Conservation (phyloP, 2,888 invertebrate species). For the Amphipoea lucens region DNA sequence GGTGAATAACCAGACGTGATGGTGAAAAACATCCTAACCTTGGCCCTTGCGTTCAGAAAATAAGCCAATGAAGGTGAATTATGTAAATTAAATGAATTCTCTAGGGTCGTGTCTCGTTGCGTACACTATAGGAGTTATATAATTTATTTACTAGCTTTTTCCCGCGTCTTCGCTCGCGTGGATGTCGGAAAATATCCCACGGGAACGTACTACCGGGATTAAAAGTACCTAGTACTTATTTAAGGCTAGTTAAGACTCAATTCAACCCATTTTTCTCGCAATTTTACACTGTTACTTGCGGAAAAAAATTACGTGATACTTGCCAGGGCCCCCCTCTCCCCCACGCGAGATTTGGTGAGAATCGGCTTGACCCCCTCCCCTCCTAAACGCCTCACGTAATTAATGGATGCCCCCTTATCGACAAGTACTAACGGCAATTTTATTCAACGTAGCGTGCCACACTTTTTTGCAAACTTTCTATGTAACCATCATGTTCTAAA, state of each 20-base stretch:
- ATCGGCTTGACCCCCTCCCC: too few relatives aligned
- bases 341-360: too few relatives aligned
- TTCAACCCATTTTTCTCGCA: too few relatives aligned
- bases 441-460: not conserved
- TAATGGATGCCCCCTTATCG: too few relatives aligned
- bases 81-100: not conserved
- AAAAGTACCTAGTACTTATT: not conserved
- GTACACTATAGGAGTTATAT: not conserved
- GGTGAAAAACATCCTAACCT: constrained; percentile 10
- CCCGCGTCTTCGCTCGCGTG: not conserved
- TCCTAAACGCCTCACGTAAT: too few relatives aligned
- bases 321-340: too few relatives aligned
- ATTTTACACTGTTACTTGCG: too few relatives aligned
- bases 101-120: not conserved
- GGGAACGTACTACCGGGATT: not conserved
- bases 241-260: too few relatives aligned
- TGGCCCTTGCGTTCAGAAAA: not conserved
- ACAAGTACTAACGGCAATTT: not conserved
- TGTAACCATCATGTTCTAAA: constrained; percentile 15
- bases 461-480: not conserved
- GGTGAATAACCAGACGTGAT: constrained; percentile 11
- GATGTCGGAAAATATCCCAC: not conserved
- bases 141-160: not conserved
- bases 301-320: too few relatives aligned
- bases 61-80: constrained; percentile 19